Base-by-base conservation (phyloP, 2,888 invertebrate genomes). In the Tromatobia lineatoria region DNA sequence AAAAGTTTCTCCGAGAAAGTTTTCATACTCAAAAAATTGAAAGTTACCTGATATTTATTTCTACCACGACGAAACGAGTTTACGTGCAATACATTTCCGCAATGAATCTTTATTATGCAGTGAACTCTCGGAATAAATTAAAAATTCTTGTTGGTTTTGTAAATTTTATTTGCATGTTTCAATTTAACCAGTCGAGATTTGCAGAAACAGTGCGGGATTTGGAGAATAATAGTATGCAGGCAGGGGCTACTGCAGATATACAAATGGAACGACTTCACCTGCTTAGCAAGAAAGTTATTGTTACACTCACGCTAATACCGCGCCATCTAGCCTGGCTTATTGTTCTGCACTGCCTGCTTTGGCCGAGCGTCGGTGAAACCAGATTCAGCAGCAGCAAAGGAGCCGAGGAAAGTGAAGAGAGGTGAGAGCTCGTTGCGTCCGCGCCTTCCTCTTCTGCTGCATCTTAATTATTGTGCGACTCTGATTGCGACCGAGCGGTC, bases 391-490 rank as follows among this genome's bases (percentile, higher is more conserved):
- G 45, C 23, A 15, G 34, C 52, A 54, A 50, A 54, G 18, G 52
- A 34, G 18, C 23, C 45, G 70, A 38, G 8, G 38, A 47, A 57
- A 45, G 29, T 59, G 29, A 59, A 45, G 47, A 61, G 18, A 69
- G 11, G n/a, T 18, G 67, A 25, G 50, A 13, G 50, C 18, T 64
- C 25, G 52, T 52, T 10, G 29, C 52, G 15, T 8, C 38, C 61
- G 42, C 71, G 74, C 54, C 57, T 70, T 75, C 29, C 18, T 38
- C 59, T 47, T 52, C 59, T 50, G 4, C 42, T 18, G 47, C 25
- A 57, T 83, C 83, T 83, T 80, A 80, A 83, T 80, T 83, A 80
- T 80, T 73, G 80, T 66, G 67, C 76, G 67, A 34, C 83, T 66
- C 71, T 76, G 80, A 80, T 76, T 80, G 71, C 71, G 67, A 70